Evolutionary conservation across 2,113 vertebrate genomes (phyloP).

Genomic region (Catharus bicknelli): DNA sequence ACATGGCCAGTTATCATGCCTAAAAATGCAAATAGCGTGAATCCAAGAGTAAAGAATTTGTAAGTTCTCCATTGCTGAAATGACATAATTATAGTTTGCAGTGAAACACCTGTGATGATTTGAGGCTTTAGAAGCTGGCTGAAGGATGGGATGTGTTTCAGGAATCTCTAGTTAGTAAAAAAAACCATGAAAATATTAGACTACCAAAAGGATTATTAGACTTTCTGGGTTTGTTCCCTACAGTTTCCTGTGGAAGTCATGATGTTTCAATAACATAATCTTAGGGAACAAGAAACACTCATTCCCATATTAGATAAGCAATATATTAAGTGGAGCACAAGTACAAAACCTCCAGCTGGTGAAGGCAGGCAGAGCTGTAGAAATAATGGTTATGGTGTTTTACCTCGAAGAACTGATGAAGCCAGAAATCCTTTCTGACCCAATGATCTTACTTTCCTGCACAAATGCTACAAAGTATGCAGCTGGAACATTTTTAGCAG

Average conservation of each 20-base stretch:
- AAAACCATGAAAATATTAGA: background rate
- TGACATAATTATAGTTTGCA: background rate
- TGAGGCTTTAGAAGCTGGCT: background rate
- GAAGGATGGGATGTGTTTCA: background rate
- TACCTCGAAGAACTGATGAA: background rate
- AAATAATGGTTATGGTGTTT: background rate
- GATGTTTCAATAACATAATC: background rate
- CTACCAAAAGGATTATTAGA: background rate
- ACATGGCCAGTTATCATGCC: background rate
- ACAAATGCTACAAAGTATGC: background rate
- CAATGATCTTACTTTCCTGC: background rate
- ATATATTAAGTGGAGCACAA: background rate
- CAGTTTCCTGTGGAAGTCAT: background rate
- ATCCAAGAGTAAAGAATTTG: background rate
- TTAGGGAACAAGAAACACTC: background rate
- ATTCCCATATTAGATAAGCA: background rate
- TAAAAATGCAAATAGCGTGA: conserved; percentile 9
- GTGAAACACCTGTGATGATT: background rate
- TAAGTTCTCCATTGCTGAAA: background rate
- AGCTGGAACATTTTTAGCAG: background rate
- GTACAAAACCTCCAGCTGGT: background rate
- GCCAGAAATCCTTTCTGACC: background rate
- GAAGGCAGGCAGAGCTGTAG: background rate
- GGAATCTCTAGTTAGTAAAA: background rate
- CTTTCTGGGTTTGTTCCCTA: background rate